Evolutionary conservation across 2,888 invertebrate genomes (phyloP), one percentile per base, ranked within the genome.

Genomic region (Entomobrya proxima): DNA sequence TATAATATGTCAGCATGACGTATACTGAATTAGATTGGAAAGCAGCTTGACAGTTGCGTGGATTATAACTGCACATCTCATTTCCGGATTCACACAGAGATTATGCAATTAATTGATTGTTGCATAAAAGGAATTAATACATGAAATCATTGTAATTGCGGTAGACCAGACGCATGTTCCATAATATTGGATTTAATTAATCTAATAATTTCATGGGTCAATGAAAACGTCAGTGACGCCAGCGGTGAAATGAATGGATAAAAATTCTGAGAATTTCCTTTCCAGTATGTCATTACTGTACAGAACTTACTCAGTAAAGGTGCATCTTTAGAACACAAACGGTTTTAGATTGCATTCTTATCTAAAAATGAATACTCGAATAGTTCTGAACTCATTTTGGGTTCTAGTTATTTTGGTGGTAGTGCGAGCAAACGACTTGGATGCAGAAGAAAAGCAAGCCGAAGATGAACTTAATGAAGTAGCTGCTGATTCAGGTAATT

Each of bases 401-500:
- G n/a, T n/a, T n/a, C n/a, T n/a, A n/a, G 32, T 15, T 32, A 13
- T 61, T 15, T 61, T 61, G 2, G 30, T 50, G 6, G 6, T 7
- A 1, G 50, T 40, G 15, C 2, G 30, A 27, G 74, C n/a, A 15
- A 32, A 27, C 7, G 74, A 74, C 15, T 21, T n/a, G 30, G 30
- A 47, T n/a, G n/a, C 13, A 3, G 61, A 61, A 32, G 74, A 47
- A 2, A 50, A 74, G 30, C 50, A 74, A 7, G 7, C n/a, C 11
- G 18, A 55, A 18, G 15, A 55, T 6, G 18, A 55, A 15, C 7
- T 32, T 6, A 61, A 61, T 32, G 74, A 74, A 27, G 27, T 50
- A 13, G 75, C 52, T 18, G 75, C 55, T 37, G 75, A 76, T 0
- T 76, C 75, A 2, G 75, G 75, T 74, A 47, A 18, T 40, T 55